Conservation (phyloP, 2,113 vertebrate genomes). For the Microtus montanus region DNA sequence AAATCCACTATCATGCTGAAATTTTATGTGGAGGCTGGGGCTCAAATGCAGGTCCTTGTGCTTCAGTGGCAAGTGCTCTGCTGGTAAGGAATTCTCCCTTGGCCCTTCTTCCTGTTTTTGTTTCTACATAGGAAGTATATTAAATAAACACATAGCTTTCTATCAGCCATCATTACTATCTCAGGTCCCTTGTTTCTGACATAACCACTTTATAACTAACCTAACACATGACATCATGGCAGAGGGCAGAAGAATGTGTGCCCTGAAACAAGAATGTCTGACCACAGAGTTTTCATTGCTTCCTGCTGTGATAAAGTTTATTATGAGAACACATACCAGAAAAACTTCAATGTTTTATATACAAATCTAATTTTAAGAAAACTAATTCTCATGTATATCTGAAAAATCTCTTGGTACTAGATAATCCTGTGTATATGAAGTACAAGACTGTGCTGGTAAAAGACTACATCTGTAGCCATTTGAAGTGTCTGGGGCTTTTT, state of each 20-base stretch:
- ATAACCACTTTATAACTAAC: neutral
- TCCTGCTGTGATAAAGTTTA: conserved; percentile 20
- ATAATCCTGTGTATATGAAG: neutral
- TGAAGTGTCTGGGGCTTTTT: neutral
- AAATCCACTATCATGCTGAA: neutral
- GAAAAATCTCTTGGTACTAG: conserved; percentile 24
- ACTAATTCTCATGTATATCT: neutral
- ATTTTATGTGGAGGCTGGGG: neutral
- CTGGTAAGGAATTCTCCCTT: neutral
- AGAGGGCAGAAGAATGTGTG: neutral
- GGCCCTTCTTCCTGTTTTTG: neutral
- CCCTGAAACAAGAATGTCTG: conserved; percentile 4
- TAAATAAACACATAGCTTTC: conserved; percentile 6
- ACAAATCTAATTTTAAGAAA: conserved; percentile 30
- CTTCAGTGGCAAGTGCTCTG: neutral
- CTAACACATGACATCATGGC: neutral
- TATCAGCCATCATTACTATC: neutral
- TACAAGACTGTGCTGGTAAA: neutral
- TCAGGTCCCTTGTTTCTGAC: neutral
- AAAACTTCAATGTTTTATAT: conserved; percentile 48
- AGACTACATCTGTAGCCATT: neutral
- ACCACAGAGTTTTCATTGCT: neutral
- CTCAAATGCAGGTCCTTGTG: too few species aligned
- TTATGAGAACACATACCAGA: neutral
- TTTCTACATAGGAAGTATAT: neutral